phyloP scores from a whole-genome alignment of 2,888 invertebrate genomes.

The Cynaeus angustus region DNA sequence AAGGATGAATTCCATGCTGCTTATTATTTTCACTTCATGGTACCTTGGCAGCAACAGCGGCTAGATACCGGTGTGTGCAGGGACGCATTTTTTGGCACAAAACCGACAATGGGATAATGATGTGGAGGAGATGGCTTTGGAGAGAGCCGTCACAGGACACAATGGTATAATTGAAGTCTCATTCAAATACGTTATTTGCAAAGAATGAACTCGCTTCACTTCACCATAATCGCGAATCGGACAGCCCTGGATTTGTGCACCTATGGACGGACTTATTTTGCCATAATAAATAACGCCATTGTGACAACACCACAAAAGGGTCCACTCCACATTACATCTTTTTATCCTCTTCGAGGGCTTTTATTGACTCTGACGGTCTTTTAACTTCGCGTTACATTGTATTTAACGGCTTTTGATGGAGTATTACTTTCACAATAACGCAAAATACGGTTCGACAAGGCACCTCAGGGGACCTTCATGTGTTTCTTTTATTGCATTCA shows the following conservation, averaged over 20 bases:
- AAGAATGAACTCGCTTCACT: constrained; percentile 65
- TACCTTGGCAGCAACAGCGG: constrained; percentile 40
- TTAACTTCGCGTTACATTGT: constrained; percentile 45
- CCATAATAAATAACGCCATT: constrained; percentile 36
- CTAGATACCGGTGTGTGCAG: constrained; percentile 32
- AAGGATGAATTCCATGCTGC: constrained; percentile 49
- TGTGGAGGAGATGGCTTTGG: constrained; percentile 61
- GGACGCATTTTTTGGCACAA: constrained; percentile 34
- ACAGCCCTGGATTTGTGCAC: constrained; percentile 34
- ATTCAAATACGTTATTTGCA: constrained; percentile 61
- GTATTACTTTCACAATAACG: constrained; percentile 47
- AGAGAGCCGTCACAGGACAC: constrained; percentile 61
- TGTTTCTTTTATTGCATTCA: constrained; percentile 42
- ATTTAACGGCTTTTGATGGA: constrained; percentile 41
- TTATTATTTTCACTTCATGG: constrained; percentile 55
- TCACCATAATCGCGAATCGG: constrained; percentile 40
- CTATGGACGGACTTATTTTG: constrained; percentile 38
- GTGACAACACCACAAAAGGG: constrained; percentile 38
- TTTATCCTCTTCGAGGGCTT: constrained; percentile 39
- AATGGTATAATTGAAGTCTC: constrained; percentile 64
- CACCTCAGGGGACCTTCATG: constrained; percentile 34
- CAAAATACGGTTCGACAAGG: constrained; percentile 38
- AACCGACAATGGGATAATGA: constrained; percentile 62
- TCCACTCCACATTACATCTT: constrained; percentile 43
- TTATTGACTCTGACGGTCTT: constrained; percentile 44